Evolutionary conservation across 2,113 vertebrate species (phyloP).

Genomic region (Megaceryle torquata): DNA sequence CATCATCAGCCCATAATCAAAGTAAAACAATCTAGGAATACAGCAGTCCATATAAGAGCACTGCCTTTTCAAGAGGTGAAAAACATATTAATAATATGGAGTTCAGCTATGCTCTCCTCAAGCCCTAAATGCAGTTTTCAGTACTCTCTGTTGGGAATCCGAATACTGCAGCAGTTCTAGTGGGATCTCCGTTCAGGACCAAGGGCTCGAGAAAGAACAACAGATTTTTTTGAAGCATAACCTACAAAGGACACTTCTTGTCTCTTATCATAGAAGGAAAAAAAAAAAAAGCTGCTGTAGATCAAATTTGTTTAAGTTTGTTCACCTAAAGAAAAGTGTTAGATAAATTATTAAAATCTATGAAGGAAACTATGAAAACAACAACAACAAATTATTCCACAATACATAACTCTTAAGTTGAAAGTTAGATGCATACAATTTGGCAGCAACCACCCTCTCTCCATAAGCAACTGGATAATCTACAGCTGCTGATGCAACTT

Average conservation of each 20-base stretch:
- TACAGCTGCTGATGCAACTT: conserved; percentile 51
- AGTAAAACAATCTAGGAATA: accelerated
- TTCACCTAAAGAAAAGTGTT: neutral
- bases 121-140: neutral
- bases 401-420: neutral
- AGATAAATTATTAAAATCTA: neutral
- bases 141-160: neutral
- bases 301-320: neutral
- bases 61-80: neutral
- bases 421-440: neutral
- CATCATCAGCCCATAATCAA: neutral
- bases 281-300: accelerated
- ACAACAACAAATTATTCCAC: neutral
- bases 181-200: neutral
- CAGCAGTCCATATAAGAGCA: neutral
- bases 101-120: neutral
- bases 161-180: no score
- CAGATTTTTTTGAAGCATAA: neutral
- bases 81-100: accelerated
- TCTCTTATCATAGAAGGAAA: no score
- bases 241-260: neutral
- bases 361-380: neutral
- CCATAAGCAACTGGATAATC: neutral
- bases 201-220: neutral
- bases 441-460: neutral